Percentiles rank a stretch among this genome's conserved stretches.
phyloP scores from a whole-genome alignment of 2,888 invertebrate genomes.

The Apodemia zela region DNA sequence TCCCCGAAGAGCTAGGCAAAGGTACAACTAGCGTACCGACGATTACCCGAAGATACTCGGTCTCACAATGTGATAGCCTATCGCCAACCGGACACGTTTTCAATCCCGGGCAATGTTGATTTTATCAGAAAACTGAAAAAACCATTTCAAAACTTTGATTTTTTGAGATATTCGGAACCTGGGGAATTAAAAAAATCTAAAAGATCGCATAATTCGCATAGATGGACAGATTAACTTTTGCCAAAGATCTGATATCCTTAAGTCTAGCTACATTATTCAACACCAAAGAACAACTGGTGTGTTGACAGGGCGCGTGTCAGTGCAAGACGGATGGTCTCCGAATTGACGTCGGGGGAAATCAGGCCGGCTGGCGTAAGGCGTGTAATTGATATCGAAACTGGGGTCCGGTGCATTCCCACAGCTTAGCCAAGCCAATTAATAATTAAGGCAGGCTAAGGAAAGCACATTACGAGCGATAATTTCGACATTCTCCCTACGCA shows the following conservation, averaged over 20 bases:
- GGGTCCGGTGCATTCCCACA: conserved; percentile 38
- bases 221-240: no score
- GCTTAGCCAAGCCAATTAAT: conserved; percentile 22
- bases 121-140: no score
- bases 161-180: no score
- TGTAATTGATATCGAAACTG: conserved; percentile 50
- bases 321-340: conserved; percentile 51
- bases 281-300: conserved; percentile 28
- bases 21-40: no score
- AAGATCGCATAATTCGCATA: no score
- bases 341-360: conserved; percentile 67
- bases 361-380: conserved; percentile 36
- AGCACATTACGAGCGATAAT: conserved; percentile 3
- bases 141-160: no score
- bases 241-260: neutral
- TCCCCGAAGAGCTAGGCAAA: no score
- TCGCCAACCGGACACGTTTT: no score
- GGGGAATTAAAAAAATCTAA: no score
- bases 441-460: neutral
- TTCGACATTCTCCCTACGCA: neutral
- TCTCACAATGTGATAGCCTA: no score
- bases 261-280: neutral
- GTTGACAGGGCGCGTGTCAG: conserved; percentile 62
- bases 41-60: no score
- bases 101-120: no score